A percentile compares a stretch with the other conserved stretches of the same genome.
phyloP scores from a whole-genome alignment of 1,140 invertebrate species.

The Thereuonema tuberculata region DNA sequence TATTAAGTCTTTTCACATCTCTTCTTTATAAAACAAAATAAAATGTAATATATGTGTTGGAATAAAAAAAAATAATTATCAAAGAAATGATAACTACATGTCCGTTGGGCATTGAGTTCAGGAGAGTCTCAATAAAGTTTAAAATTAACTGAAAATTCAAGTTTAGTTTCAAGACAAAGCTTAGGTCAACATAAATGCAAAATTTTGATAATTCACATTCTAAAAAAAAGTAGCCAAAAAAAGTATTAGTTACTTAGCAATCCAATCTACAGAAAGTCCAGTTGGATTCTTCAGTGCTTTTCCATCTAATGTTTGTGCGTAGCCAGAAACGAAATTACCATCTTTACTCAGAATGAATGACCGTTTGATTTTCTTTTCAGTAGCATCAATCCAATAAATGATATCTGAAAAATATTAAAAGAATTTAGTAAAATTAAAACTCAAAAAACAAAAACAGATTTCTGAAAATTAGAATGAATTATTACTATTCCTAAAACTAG shows the following conservation, averaged over 20 bases:
- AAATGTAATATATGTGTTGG: too few species aligned
- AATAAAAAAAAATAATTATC: too few species aligned
- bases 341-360: constrained; percentile 73
- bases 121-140: too few species aligned
- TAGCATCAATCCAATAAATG: constrained; percentile 84
- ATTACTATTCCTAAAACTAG: too few species aligned
- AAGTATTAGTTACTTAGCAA: constrained; percentile 40
- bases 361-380: constrained; percentile 75
- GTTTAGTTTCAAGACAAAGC: too few species aligned
- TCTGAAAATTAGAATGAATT: not conserved
- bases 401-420: constrained; percentile 43
- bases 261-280: constrained; percentile 77
- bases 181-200: too few species aligned
- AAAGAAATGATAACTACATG: too few species aligned
- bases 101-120: too few species aligned
- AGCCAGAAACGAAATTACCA: constrained; percentile 51
- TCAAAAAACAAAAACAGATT: not conserved
- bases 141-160: too few species aligned
- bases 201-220: too few species aligned
- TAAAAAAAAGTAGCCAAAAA: not conserved
- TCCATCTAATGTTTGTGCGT: constrained; percentile 69
- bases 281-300: constrained; percentile 54
- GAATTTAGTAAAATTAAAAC: not conserved
- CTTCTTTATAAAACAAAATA: too few species aligned
- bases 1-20: too few species aligned